These are phyloP conservation scores for Blastomussa wellsi DNA, from an alignment of 92 coral and sea anemone genomes.

Conservation along the genomic window DNA sequence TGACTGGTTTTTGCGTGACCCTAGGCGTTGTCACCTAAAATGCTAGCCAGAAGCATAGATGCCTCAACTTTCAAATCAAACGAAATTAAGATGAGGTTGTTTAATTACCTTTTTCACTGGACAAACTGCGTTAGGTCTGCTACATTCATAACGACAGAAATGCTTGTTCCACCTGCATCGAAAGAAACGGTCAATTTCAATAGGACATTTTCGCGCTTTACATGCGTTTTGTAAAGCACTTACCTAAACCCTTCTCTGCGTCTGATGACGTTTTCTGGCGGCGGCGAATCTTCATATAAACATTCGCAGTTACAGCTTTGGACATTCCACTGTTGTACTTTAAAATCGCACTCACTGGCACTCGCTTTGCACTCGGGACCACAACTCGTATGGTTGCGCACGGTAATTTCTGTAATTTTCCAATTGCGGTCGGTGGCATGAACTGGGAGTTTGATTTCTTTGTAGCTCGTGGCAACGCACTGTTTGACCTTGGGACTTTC, in stretches of 20 bases:
- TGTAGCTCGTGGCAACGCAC: constrained; percentile 47
- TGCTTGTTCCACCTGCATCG: constrained; percentile 20
- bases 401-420: background rate
- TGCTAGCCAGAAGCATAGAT: background rate
- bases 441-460: background rate
- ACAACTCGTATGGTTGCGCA: constrained; percentile 57
- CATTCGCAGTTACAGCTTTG: constrained; percentile 40
- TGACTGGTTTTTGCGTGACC: background rate
- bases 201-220: background rate
- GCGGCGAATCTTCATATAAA: background rate
- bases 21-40: no score
- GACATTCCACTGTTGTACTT: constrained; percentile 23
- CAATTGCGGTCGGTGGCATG: background rate
- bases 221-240: background rate
- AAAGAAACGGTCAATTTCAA: background rate
- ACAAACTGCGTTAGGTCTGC: background rate
- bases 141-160: constrained; percentile 23
- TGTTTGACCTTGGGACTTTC: constrained; percentile 49
- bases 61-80: no score
- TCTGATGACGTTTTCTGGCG: constrained; percentile 20
- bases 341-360: constrained; percentile 27
- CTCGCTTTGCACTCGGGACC: constrained; percentile 37
- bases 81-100: no score
- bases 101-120: constrained; percentile 13
- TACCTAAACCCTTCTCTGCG: constrained; percentile 29